A percentile compares a stretch with the other conserved stretches of the same genome.
These are phyloP conservation scores for Bothrops jararaca DNA, from an alignment of 2,113 vertebrate genomes.

Conservation along the genomic window DNA sequence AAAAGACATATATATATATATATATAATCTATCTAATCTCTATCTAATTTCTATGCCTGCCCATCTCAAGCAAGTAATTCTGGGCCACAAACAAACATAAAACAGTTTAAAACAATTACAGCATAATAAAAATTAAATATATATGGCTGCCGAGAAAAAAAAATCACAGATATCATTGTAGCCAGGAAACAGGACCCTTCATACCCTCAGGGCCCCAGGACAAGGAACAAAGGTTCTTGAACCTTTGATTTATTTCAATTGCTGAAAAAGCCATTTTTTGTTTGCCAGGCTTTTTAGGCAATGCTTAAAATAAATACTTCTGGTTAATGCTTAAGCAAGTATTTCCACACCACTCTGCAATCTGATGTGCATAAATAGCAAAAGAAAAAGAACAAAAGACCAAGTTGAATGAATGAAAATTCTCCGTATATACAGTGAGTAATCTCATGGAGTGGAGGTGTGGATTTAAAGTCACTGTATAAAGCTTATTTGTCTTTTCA, in stretches of 20 bases:
- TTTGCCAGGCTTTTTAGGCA: constrained; percentile 35
- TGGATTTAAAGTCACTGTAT: not conserved
- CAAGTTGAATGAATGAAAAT: constrained; percentile 25
- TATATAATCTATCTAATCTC: too few species aligned
- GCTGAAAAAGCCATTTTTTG: constrained; percentile 28
- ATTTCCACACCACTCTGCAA: constrained; percentile 28
- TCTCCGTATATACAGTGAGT: constrained; percentile 55
- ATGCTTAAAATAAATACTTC: constrained; percentile 33
- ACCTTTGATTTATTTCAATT: not conserved
- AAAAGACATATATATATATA: too few species aligned
- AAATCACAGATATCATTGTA: too few species aligned
- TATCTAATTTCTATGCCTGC: too few species aligned
- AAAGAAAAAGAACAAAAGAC: constrained; percentile 21
- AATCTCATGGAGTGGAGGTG: not conserved
- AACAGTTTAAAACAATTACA: not conserved
- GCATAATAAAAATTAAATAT: too few species aligned
- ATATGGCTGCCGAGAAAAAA: too few species aligned
- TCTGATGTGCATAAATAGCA: constrained; percentile 57
- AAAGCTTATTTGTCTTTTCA: constrained; percentile 20
- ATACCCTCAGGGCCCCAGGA: not conserved
- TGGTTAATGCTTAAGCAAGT: not conserved
- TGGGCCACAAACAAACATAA: not conserved
- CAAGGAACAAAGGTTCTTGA: not conserved
- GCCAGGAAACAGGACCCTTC: too few species aligned
- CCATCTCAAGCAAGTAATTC: too few species aligned